Evolutionary conservation across 2,888 invertebrate genomes (phyloP).

Genomic region (Amblyteles armatorius): DNA sequence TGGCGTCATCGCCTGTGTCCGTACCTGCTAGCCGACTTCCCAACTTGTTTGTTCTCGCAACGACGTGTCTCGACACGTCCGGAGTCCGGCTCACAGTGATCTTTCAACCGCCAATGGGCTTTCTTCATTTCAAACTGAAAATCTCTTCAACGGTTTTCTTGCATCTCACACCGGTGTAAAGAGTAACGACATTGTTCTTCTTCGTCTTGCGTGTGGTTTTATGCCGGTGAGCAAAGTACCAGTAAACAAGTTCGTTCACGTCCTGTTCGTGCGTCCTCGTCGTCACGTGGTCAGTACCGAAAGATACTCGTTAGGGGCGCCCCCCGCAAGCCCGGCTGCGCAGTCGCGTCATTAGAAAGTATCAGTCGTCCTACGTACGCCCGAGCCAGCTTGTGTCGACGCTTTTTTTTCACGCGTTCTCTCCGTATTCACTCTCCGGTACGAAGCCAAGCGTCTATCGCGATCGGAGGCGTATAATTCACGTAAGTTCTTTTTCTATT

Average conservation of each 20-base stretch:
- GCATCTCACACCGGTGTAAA: too few species aligned
- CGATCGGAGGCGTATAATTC: background rate
- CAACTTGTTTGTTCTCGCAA: background rate
- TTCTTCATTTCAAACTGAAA: too few species aligned
- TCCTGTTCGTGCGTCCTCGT: slow-evolving; percentile 10
- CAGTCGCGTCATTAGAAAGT: slow-evolving; percentile 68
- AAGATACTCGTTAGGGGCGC: slow-evolving; percentile 58
- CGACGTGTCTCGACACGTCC: too few species aligned
- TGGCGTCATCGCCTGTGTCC: background rate
- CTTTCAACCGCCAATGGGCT: too few species aligned
- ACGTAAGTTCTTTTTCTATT: slow-evolving; percentile 3
- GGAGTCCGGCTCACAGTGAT: too few species aligned
- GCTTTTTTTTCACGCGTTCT: slow-evolving; percentile 21
- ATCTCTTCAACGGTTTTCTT: too few species aligned
- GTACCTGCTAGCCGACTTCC: background rate
- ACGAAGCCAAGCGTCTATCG: slow-evolving; percentile 9
- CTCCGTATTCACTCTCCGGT: slow-evolving; percentile 32
- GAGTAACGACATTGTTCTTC: too few species aligned
- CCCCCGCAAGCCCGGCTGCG: slow-evolving; percentile 58
- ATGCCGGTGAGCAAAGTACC: too few species aligned
- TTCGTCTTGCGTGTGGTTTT: too few species aligned
- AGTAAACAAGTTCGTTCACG: background rate
- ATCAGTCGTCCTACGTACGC: slow-evolving; percentile 64
- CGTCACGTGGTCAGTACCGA: slow-evolving; percentile 29
- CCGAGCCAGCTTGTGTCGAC: slow-evolving; percentile 24